Percentiles rank a stretch among this genome's conserved stretches.
Evolutionary conservation across 1,140 invertebrate species (phyloP).

Genomic region (Macrobrachium rosenbergii): DNA sequence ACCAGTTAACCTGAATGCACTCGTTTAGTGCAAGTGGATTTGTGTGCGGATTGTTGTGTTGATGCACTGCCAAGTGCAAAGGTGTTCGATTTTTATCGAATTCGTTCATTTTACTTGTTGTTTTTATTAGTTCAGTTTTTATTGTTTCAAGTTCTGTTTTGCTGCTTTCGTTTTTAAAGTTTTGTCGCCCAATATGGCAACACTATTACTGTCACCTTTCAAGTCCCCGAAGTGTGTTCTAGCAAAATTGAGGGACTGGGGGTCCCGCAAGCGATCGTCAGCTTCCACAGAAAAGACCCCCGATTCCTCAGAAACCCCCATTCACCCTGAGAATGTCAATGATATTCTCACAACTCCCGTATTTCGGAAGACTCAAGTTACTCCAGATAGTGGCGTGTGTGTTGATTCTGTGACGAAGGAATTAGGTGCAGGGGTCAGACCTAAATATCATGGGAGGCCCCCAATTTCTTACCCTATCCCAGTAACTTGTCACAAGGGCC

Average conservation of each 20-base stretch:
- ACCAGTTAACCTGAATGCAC: too few relatives aligned
- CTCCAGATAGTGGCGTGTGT: slow-evolving; percentile 58
- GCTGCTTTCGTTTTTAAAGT: neutral
- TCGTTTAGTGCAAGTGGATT: neutral
- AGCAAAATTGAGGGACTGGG: slow-evolving; percentile 56
- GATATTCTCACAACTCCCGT: neutral
- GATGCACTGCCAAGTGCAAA: neutral
- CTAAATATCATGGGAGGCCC: neutral
- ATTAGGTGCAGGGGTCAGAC: neutral
- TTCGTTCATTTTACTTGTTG: slow-evolving; percentile 19
- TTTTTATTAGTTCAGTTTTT: neutral
- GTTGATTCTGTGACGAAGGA: neutral
- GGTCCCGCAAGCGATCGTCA: slow-evolving; percentile 39
- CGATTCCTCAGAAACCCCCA: neutral
- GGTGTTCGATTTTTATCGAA: neutral
- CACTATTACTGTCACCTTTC: slow-evolving; percentile 58
- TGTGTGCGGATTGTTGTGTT: neutral
- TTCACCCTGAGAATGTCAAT: neutral
- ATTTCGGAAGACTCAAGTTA: neutral
- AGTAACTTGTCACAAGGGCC: too few relatives aligned
- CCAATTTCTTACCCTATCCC: too few relatives aligned
- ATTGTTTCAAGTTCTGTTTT: slow-evolving; percentile 14
- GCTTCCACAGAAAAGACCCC: neutral
- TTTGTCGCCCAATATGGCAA: slow-evolving; percentile 38
- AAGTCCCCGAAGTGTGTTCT: slow-evolving; percentile 56